phyloP scores from a whole-genome alignment of 2,797 vertebrate genomes.

The Labeo calbasu region DNA sequence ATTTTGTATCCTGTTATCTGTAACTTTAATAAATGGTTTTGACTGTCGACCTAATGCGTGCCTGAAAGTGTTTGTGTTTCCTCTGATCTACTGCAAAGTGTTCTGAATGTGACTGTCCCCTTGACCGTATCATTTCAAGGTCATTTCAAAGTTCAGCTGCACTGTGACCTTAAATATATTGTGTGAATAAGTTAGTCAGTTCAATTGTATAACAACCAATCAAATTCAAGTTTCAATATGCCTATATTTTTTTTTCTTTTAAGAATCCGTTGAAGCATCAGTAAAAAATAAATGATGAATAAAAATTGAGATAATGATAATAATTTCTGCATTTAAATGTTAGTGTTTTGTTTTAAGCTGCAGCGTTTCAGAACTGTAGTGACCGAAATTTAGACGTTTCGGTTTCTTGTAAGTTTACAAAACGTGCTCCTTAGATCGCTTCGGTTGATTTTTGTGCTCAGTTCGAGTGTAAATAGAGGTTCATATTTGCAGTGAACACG shows the following conservation, averaged over 20 bases:
- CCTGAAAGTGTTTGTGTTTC: background rate
- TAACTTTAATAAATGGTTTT: conserved; percentile 36
- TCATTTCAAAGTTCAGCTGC: background rate
- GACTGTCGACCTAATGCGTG: conserved; percentile 23
- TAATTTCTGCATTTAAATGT: background rate
- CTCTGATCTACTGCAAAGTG: background rate
- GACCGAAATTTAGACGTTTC: background rate
- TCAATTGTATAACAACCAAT: background rate
- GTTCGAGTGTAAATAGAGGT: conserved; percentile 35
- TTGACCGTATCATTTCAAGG: conserved; percentile 19
- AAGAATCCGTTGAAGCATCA: background rate
- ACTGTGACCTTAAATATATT: background rate
- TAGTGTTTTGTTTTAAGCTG: background rate
- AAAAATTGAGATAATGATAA: background rate
- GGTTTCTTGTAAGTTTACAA: background rate
- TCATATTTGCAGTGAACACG: conserved; percentile 52
- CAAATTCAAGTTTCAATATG: background rate
- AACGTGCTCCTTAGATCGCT: background rate
- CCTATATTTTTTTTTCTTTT: background rate
- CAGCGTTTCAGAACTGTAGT: background rate
- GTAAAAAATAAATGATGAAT: background rate
- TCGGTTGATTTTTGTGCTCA: conserved; percentile 30
- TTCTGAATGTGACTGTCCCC: background rate
- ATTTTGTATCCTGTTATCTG: conserved; percentile 43
- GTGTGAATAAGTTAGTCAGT: background rate